Conservation (phyloP, 2,888 invertebrate species). For the Drepana falcataria region DNA sequence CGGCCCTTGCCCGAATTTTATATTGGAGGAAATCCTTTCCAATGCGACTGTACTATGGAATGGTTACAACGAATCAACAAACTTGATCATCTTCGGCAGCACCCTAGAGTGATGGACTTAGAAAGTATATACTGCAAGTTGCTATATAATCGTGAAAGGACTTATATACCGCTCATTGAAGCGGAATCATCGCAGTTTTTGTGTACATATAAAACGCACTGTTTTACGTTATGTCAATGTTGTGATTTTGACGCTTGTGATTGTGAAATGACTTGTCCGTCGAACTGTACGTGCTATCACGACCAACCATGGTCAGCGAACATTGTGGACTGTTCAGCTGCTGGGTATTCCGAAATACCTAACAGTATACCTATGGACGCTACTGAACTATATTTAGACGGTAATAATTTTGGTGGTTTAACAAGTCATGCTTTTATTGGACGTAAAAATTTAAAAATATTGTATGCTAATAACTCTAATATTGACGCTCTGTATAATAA, state of each 20-base stretch:
- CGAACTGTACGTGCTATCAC: conserved; percentile 95
- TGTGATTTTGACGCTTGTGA: conserved; percentile 98
- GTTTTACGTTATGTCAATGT: conserved; percentile 96
- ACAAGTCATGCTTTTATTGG: conserved; percentile 94
- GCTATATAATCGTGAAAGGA: conserved; percentile 89
- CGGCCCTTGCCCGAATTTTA: conserved; percentile 92
- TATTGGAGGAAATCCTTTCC: conserved; percentile 95
- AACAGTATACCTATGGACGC: conserved; percentile 96
- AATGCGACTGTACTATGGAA: conserved; percentile 97
- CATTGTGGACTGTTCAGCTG: conserved; percentile 93
- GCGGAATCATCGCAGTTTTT: conserved; percentile 94
- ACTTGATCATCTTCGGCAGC: conserved; percentile 88
- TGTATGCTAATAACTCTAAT: conserved; percentile 93
- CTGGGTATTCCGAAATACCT: conserved; percentile 89
- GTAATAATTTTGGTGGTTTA: conserved; percentile 92
- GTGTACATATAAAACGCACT: conserved; percentile 94
- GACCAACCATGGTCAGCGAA: conserved; percentile 96
- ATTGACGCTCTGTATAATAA: conserved; percentile 91
- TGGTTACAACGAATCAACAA: conserved; percentile 96
- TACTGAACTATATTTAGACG: conserved; percentile 95
- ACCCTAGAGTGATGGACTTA: conserved; percentile 93
- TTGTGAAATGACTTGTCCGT: conserved; percentile 97
- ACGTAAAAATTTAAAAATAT: conserved; percentile 90
- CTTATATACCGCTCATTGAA: conserved; percentile 91
- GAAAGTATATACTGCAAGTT: conserved; percentile 94